Conservation (phyloP, 2,888 invertebrate genomes). For the Catocala nupta region DNA sequence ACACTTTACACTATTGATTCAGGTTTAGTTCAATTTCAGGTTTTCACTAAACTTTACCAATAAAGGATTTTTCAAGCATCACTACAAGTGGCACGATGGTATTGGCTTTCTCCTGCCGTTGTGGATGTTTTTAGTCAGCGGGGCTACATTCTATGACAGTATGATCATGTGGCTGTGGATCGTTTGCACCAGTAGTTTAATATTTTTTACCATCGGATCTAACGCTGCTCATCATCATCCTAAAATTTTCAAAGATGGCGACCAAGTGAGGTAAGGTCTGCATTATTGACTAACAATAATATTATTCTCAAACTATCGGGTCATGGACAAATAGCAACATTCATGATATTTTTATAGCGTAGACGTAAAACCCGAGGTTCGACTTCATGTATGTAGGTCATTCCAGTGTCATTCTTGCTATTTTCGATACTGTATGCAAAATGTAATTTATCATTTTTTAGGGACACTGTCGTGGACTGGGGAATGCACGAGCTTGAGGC, state of each 20-base stretch:
- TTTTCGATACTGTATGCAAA: background rate
- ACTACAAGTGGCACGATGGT: constrained; percentile 72
- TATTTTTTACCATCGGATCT: constrained; percentile 89
- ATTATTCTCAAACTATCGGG: no score
- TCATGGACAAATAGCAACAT: no score
- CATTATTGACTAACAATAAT: no score
- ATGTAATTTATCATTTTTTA: constrained; percentile 55
- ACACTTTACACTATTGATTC: background rate
- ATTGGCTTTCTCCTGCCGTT: constrained; percentile 74
- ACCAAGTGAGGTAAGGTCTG: constrained; percentile 86
- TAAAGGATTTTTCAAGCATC: constrained; percentile 65
- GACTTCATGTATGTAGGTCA: background rate
- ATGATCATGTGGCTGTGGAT: constrained; percentile 87
- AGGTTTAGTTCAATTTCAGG: constrained; percentile 52
- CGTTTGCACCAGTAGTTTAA: constrained; percentile 85
- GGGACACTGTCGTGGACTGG: constrained; percentile 89
- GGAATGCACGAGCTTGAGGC: constrained; percentile 92
- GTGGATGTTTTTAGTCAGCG: constrained; percentile 75
- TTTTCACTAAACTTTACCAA: constrained; percentile 60
- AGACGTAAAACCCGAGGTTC: no score
- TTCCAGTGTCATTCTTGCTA: background rate
- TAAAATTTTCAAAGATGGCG: constrained; percentile 91
- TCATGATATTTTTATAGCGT: no score
- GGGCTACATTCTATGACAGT: constrained; percentile 64
- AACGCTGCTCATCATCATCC: constrained; percentile 94